A percentile compares a stretch with the other conserved stretches of the same genome.
Evolutionary conservation across 2,113 vertebrate genomes (phyloP).

Genomic region (Oryzias celebensis): DNA sequence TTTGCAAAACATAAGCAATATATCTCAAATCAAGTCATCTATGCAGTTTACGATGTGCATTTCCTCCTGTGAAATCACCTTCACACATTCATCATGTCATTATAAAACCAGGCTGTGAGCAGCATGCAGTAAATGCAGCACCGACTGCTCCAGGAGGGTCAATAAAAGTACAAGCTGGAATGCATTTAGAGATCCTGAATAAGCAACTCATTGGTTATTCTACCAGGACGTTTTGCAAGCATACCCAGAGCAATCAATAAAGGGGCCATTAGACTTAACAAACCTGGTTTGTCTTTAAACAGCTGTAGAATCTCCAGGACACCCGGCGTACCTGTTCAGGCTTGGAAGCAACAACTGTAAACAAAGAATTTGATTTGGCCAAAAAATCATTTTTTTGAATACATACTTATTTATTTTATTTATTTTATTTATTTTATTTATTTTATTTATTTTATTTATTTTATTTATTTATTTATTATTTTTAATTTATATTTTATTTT

Average conservation of each 20-base stretch:
- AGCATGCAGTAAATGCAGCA: conserved; percentile 58
- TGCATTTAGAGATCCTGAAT: conserved; percentile 64
- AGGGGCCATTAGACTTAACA: conserved; percentile 78
- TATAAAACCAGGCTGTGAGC: conserved; percentile 46
- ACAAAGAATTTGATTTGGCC: background rate
- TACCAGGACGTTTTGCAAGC: conserved; percentile 54
- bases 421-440: too few relatives aligned
- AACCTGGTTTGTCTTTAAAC: conserved; percentile 69
- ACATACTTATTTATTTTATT: too few relatives aligned
- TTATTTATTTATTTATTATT: too few relatives aligned
- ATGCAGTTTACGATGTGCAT: conserved; percentile 9
- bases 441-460: too few relatives aligned
- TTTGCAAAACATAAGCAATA: conserved; percentile 14
- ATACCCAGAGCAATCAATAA: conserved; percentile 74
- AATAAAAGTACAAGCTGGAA: conserved; percentile 68
- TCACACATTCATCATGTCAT: conserved; percentile 35
- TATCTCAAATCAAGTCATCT: conserved; percentile 6
- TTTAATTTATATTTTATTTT: too few relatives aligned
- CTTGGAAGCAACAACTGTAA: conserved; percentile 10
- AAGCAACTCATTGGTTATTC: conserved; percentile 63
- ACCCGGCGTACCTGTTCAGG: conserved; percentile 23
- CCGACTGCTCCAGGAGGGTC: conserved; percentile 47
- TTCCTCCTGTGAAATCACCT: conserved; percentile 13
- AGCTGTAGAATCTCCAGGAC: conserved; percentile 32
- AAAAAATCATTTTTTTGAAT: too few relatives aligned